Base-by-base conservation (phyloP, 2,888 invertebrate species). In the Asteroscopus sphinx region DNA sequence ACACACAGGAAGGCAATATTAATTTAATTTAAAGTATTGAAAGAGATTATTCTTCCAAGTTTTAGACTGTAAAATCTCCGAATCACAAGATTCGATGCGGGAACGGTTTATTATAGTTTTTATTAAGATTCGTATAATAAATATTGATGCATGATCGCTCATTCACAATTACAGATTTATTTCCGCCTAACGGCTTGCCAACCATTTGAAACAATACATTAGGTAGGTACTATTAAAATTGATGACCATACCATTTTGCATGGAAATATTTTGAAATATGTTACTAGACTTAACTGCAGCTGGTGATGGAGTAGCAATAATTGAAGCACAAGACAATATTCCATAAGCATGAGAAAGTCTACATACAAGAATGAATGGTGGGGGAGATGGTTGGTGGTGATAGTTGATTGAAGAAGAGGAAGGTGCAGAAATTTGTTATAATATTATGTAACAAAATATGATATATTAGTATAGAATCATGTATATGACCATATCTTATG, bases 401-500 rank as follows among this genome's bases (percentile, higher is more conserved):
- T 4, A 21, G 21, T 6, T 21, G 21, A n/a, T n/a, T n/a, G n/a
- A n/a, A n/a, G n/a, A n/a, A n/a, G n/a, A 21, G 6, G 21, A 21
- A 21, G 21, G 21, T 21, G 21, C 21, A 21, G 21, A 21, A 6
- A 21, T 21, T 21, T 0, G 4, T 21, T 6, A 4, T 21, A 1
- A 21, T 21, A 21, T 21, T 21, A n/a, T n/a, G n/a, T n/a, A n/a
- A n/a, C 21, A 21, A 4, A 21, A 21, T 21, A 21, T 4, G 21
- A 21, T 6, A 21, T 1, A 3, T 21, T 6, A 4, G 5, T 21
- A 21, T n/a, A 21, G 21, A 4, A 21, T 6, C 21, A 21, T 4
- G 4, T 21, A 21, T 21, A 32, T 7, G 2, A 16, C 5, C 6
- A 28, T 33, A 39, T 45, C 54, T 58, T 51, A 49, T 36, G 1